These are phyloP conservation scores for Propithecus perrieri DNA, from an alignment of 2,797 vertebrate species.

Conservation along the genomic window DNA sequence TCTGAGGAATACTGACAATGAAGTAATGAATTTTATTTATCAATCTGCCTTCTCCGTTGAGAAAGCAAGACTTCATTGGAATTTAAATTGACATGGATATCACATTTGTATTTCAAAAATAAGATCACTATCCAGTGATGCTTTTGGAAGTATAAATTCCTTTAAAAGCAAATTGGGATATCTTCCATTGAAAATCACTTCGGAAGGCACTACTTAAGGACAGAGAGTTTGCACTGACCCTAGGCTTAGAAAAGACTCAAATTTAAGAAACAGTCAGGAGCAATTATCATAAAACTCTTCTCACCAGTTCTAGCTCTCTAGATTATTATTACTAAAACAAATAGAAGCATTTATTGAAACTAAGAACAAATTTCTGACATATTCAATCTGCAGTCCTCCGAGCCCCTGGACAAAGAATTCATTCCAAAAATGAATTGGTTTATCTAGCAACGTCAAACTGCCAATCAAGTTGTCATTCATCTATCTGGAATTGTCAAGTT, in stretches of 20 bases:
- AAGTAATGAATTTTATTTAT: neutral
- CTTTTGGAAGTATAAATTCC: conserved; percentile 13
- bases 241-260: conserved; percentile 3
- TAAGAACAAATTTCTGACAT: conserved; percentile 45
- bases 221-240: neutral
- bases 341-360: conserved; percentile 1
- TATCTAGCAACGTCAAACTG: conserved; percentile 56
- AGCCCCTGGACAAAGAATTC: conserved; percentile 50
- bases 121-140: neutral
- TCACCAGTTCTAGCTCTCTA: neutral
- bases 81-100: conserved; percentile 4
- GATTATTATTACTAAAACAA: conserved; percentile 16
- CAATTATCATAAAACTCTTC: conserved; percentile 31
- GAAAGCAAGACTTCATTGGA: neutral
- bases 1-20: neutral
- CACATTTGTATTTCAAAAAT: neutral
- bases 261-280: conserved; percentile 28
- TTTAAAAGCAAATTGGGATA: neutral
- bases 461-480: conserved; percentile 46
- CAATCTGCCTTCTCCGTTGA: neutral
- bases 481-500: neutral
- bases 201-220: neutral
- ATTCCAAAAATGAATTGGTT: conserved; percentile 69
- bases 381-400: conserved; percentile 30
- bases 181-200: neutral